Base-by-base conservation (phyloP, 2,113 vertebrate species). In the Centropristis striata region DNA sequence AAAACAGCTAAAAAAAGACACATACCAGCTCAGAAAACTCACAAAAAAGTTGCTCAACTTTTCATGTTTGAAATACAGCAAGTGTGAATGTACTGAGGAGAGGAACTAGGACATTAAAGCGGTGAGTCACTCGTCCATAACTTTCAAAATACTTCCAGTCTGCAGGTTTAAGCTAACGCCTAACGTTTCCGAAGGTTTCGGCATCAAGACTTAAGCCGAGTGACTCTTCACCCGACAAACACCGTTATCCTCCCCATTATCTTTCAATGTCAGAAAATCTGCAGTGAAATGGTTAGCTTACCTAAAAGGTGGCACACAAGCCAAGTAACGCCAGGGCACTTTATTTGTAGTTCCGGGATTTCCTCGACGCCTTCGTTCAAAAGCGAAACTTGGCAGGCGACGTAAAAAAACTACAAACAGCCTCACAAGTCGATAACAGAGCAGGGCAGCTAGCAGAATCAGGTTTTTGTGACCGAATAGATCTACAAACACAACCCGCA, bases 341-440 rank as follows among this genome's bases (percentile, higher is more conserved):
- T 61, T 55, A 4, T 46, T 50, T 10, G 14, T 13, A 44, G 37
- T 93, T 94, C 89, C 92, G 69, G 89, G 72, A 78, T 65, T 81
- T 85, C 68, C 44, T 74, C 51, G 58, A 85, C 46, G 37, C 44
- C 4, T 8, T 25, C 5, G 11, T 44, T 58, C 15, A 25, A 61
- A 84, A 78, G 14, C 11, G 74, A 86, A 89, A 88, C 51, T 5
- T 3, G 4, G 32, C 7, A 23, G 13, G n/a, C 5, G 5, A 14
- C 44, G 16, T 15, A 10, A 18, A 72, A n/a, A 64, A 57, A 90
- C 87, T 86, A 86, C 85, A 87, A 37, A 15, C 73, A 92, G 87
- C 1, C 64, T 3, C 4, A 77, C 18, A 7, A 81, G 55, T 88
- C 67, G 84, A 87, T 79, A 10, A 49, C 84, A 71, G 57, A 65